Conservation (phyloP, 2,797 vertebrate genomes). For the Amphiprion clarkii region DNA sequence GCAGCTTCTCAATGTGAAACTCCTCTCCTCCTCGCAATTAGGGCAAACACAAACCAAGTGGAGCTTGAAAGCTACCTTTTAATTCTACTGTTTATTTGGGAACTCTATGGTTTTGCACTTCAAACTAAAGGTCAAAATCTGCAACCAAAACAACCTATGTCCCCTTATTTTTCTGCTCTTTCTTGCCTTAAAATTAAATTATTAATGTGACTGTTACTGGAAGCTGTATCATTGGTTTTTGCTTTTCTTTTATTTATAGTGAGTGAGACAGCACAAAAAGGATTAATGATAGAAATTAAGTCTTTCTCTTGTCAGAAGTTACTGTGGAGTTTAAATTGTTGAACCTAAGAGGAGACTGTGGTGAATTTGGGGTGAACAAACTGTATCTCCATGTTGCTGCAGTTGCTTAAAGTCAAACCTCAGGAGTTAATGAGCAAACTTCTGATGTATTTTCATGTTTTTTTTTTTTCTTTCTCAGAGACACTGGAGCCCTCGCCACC, state of each 20-base stretch:
- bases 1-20: too few relatives aligned
- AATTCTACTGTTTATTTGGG: too few relatives aligned
- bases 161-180: too few relatives aligned
- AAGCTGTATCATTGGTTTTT: too few relatives aligned
- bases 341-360: background rate
- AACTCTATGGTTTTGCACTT: too few relatives aligned
- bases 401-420: background rate
- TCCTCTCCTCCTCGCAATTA: too few relatives aligned
- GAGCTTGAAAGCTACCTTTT: too few relatives aligned
- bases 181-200: too few relatives aligned
- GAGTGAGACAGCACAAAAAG: background rate
- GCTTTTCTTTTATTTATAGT: background rate
- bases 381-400: background rate
- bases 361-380: background rate
- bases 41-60: too few relatives aligned
- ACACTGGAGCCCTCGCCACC: slow-evolving; percentile 89
- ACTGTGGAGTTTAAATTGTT: background rate
- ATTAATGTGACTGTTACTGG: too few relatives aligned
- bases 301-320: background rate
- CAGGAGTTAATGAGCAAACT: slow-evolving; percentile 2
- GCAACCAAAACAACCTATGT: too few relatives aligned
- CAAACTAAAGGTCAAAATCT: too few relatives aligned
- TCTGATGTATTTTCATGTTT: slow-evolving; percentile 40
- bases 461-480: slow-evolving; percentile 81
- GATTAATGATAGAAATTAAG: background rate